phyloP scores from a whole-genome alignment of 2,113 vertebrate species.

The Hyperoodon ampullatus region DNA sequence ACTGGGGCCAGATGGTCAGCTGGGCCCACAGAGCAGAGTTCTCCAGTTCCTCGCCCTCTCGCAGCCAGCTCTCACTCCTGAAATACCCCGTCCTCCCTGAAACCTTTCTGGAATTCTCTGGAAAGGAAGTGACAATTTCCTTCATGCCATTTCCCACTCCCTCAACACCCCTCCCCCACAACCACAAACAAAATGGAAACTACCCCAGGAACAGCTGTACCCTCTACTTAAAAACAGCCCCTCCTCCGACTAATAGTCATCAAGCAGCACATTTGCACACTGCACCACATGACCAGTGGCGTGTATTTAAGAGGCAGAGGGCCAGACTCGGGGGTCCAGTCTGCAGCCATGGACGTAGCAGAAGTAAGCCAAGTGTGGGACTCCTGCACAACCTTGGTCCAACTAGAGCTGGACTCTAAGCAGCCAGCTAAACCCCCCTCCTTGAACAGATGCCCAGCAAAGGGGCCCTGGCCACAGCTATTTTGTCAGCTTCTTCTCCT shows the following conservation, averaged over 20 bases:
- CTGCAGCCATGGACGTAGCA: not conserved
- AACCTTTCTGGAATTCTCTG: constrained; percentile 81
- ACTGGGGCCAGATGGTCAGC: constrained; percentile 69
- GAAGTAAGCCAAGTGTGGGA: not conserved
- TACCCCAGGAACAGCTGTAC: constrained; percentile 76
- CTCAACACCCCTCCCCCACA: constrained; percentile 68
- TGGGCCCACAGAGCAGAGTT: constrained; percentile 39
- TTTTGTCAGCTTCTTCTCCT: constrained; percentile 55
- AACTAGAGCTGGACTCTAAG: not conserved
- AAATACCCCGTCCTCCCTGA: constrained; percentile 72
- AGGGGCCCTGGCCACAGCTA: not conserved
- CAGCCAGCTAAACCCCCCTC: not conserved
- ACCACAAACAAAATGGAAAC: constrained; percentile 78
- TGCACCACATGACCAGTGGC: not conserved
- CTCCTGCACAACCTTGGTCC: not conserved
- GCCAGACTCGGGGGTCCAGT: not conserved
- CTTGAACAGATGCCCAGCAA: not conserved
- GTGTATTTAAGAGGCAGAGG: not conserved
- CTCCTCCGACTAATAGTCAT: constrained; percentile 41
- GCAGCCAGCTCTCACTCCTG: constrained; percentile 53
- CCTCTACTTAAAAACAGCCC: constrained; percentile 69
- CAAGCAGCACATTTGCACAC: not conserved
- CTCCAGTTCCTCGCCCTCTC: constrained; percentile 32
- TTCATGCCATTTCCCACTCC: constrained; percentile 78
- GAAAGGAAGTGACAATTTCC: constrained; percentile 81